Evolutionary conservation across 2,797 vertebrate genomes (phyloP).

Genomic region (Euthynnus affinis): DNA sequence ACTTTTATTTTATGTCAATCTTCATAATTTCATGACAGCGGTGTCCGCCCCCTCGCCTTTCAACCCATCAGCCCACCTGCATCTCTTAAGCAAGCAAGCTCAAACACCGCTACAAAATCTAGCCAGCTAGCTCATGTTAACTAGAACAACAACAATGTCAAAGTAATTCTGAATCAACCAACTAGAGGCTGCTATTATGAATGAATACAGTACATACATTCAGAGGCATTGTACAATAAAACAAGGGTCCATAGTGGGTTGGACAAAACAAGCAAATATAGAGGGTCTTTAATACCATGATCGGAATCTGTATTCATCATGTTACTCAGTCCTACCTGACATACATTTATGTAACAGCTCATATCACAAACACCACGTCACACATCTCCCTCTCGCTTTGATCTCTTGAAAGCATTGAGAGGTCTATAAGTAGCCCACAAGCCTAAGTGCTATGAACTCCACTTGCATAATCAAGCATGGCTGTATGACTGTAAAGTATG

Average conservation of each 20-base stretch:
- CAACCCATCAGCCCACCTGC: too few relatives aligned
- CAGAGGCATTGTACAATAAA: neutral
- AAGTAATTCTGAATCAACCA: neutral
- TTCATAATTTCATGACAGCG: too few relatives aligned
- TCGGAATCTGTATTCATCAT: slow-evolving; percentile 33
- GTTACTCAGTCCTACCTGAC: slow-evolving; percentile 57
- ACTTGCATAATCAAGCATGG: slow-evolving; percentile 70
- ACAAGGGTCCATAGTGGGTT: neutral
- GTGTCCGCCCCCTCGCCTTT: too few relatives aligned
- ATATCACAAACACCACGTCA: slow-evolving; percentile 55
- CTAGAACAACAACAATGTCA: neutral
- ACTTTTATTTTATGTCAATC: neutral
- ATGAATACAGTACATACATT: too few relatives aligned
- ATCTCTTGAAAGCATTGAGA: slow-evolving; percentile 65
- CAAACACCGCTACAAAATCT: neutral
- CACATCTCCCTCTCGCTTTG: slow-evolving; percentile 56
- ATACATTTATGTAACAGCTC: slow-evolving; percentile 62
- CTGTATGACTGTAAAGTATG: slow-evolving; percentile 57
- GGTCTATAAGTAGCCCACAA: slow-evolving; percentile 67
- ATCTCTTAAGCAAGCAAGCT: too few relatives aligned
- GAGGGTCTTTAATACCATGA: neutral
- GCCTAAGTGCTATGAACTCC: slow-evolving; percentile 75
- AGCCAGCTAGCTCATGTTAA: neutral
- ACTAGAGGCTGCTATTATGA: too few relatives aligned
- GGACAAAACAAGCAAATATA: too few relatives aligned